A percentile compares a stretch with the other conserved stretches of the same genome.
These are phyloP conservation scores for Meriones unguiculatus DNA, from an alignment of 2,113 vertebrate genomes.

Conservation along the genomic window DNA sequence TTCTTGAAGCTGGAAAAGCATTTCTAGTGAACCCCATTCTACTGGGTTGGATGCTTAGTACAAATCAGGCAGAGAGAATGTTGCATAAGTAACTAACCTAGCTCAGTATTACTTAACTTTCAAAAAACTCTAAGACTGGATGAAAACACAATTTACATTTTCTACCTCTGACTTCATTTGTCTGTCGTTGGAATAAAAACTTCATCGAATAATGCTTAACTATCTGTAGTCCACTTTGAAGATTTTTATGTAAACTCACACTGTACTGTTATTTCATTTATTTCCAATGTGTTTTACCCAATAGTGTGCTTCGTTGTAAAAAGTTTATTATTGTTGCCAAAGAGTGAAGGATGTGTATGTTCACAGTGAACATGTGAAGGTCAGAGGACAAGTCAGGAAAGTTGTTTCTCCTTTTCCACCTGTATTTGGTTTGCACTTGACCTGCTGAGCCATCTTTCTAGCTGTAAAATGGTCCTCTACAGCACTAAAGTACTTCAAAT, in stretches of 20 bases:
- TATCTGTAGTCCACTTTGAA: background rate
- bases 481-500: constrained; percentile 27
- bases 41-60: constrained; percentile 20
- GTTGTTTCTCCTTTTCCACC: background rate
- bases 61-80: background rate
- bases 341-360: background rate
- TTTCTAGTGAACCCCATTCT: background rate
- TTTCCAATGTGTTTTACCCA: constrained; percentile 41
- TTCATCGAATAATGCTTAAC: constrained; percentile 13
- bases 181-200: constrained; percentile 23
- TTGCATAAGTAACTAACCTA: constrained; percentile 37
- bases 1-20: background rate
- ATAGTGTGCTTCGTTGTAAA: too few relatives aligned
- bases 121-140: background rate
- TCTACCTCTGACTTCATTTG: background rate
- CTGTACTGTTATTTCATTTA: constrained; percentile 33
- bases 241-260: background rate
- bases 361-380: background rate
- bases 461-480: background rate
- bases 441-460: background rate
- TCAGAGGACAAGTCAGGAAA: background rate
- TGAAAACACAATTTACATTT: constrained; percentile 32
- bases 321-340: background rate
- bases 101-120: background rate
- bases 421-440: background rate